Base-by-base conservation (phyloP, 2,797 vertebrate species). In the Esox lucius region DNA sequence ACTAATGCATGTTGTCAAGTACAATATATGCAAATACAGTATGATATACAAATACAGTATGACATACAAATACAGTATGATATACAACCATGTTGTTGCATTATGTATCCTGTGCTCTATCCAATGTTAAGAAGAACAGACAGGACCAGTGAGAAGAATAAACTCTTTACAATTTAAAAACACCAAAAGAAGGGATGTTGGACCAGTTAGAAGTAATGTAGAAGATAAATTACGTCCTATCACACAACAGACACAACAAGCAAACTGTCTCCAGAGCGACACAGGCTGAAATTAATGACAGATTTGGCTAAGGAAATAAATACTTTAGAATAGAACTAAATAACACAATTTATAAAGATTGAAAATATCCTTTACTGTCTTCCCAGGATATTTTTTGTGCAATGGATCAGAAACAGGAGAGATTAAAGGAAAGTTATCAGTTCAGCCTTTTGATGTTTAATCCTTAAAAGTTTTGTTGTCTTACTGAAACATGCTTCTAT, bases 171-270 rank as follows among this genome's bases (percentile, higher is more conserved):
- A 1, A 24, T 35, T n/a, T 72, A 12, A 9, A 8, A 22, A 61
- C 33, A 31, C 5, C 2, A 24, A 59, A 12, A 39, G 51, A 56
- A n/a, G 28, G 49, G 51, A 16, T 61, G 12, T 16, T 19, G 53
- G 33, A 72, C 31, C 24, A 46, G 59, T 72, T 72, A 26, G 35
- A 64, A 31, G 79, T 80, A 31, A 75, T 75, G 78, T 81, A 81
- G 82, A 62, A 46, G 71, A 81, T 81, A 75, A 80, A 83, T 73
- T 76, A 70, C 66, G 82, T 68, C 71, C 68, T n/a, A n/a, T 78
- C 31, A 39, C 16, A 65, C 5, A 13, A 28, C 4, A 59, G 53
- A 59, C 7, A 13, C 19, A 11, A 64, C 19, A 31, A 15, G 28
- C 1, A 13, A 13, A 26, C 28, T 39, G 66, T 42, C 3, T n/a